Evolutionary conservation across 2,797 vertebrate species (phyloP), one percentile per base, ranked within the genome.

Genomic region (Aselliscus stoliczkanus): DNA sequence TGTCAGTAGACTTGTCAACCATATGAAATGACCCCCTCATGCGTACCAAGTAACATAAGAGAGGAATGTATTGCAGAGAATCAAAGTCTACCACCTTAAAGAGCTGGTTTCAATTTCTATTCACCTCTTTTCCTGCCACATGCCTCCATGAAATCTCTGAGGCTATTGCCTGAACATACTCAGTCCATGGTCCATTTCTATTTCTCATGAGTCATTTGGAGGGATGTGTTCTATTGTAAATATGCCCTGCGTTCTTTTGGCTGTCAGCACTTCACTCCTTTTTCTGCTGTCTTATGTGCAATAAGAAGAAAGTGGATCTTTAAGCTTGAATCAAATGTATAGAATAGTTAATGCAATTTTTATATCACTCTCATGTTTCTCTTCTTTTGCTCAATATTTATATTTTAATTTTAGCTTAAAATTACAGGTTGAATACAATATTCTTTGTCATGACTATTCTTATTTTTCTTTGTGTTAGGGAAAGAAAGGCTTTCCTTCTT

Each of bases 41-140:
- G 76, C 0, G 0, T 44, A 80, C 67, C 7, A 0, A 52, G 42
- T 85, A 90, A 93, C 58, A 3, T 39, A 72, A 96, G 56, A 90
- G 65, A 90, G 31, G 42, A 90, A 83, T 88, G 76, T 86, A 65
- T 29, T 75, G 64, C 37, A 44, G 54, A 77, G 12, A 9, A 65
- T 95, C 39, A 77, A 54, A 96, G 84, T 6, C 62, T 77, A 52
- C 47, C 76, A 93, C 44, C 82, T 89, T 37, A 52, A 94, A 93
- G 75, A 95, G 5, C 73, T 85, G 80, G 80, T 90, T 95, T 94
- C 80, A 56, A 70, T 92, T 95, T 96, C 76, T 67, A 8, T 44
- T 90, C 27, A 64, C 23, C 21, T 65, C 50, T 69, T 94, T 92
- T 84, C 34, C 62, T 67, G 44, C 20, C 80, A 54, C 7, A 52